Percentiles rank a stretch among this genome's conserved stretches.
These are phyloP conservation scores for Polypedilum pembai DNA, from an alignment of 1,140 invertebrate species.

Conservation along the genomic window DNA sequence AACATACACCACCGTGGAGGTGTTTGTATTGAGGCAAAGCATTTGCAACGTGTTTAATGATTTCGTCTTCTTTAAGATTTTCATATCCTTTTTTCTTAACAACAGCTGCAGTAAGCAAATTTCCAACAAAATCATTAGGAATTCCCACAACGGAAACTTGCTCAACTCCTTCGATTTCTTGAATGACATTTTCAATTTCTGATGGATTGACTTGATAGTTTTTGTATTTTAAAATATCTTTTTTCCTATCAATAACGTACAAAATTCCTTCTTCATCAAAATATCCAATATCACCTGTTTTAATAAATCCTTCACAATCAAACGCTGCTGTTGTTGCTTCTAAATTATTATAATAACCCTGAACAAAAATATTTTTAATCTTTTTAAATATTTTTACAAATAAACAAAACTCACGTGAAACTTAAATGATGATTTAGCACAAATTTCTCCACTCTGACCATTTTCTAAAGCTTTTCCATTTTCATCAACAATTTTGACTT, in stretches of 20 bases:
- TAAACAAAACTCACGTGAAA: background rate
- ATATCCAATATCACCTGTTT: slow-evolving; percentile 59
- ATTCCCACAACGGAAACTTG: slow-evolving; percentile 62
- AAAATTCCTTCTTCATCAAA: slow-evolving; percentile 54
- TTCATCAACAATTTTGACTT: slow-evolving; percentile 23
- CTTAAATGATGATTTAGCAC: background rate
- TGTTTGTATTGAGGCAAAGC: background rate
- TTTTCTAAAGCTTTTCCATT: background rate
- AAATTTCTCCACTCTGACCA: slow-evolving; percentile 25
- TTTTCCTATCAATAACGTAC: slow-evolving; percentile 57
- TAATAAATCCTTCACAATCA: slow-evolving; percentile 52
- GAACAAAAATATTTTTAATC: background rate
- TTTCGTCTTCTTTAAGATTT: background rate
- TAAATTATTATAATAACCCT: slow-evolving; percentile 24
- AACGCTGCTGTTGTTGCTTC: slow-evolving; percentile 25
- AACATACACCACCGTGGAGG: background rate
- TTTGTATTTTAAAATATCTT: slow-evolving; percentile 61
- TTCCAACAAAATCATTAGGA: slow-evolving; percentile 49
- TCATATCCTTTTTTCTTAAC: background rate
- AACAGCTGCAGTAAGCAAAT: slow-evolving; percentile 50
- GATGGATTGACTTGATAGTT: slow-evolving; percentile 39
- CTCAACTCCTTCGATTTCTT: slow-evolving; percentile 52
- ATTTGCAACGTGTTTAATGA: background rate
- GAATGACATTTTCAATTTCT: slow-evolving; percentile 43
- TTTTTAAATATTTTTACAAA: too few species aligned